A percentile compares a stretch with the other conserved stretches of the same genome.
Conservation (phyloP, 2,888 invertebrate genomes). For the Polydrusus pterygomalis region DNA sequence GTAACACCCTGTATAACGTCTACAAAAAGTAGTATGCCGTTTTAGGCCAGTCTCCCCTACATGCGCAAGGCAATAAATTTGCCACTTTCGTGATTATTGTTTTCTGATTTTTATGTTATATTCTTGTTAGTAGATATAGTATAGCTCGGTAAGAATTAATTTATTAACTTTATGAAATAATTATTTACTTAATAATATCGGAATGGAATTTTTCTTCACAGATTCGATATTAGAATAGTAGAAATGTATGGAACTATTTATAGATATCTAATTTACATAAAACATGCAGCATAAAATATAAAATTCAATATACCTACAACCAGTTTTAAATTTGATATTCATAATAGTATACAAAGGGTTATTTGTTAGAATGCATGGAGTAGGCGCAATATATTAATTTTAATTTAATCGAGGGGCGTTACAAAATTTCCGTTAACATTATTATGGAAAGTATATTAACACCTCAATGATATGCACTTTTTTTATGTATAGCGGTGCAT, state of each 20-base stretch:
- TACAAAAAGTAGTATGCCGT: too few species aligned
- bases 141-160: too few species aligned
- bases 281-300: not conserved
- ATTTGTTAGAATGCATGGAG: constrained; percentile 4
- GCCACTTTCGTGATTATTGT: too few species aligned
- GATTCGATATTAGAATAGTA: not conserved
- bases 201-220: not conserved
- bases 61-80: too few species aligned
- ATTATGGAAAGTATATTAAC: constrained; percentile 11
- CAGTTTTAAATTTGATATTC: not conserved
- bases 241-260: not conserved
- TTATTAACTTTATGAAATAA: not conserved
- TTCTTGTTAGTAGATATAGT: too few species aligned
- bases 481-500: too few species aligned
- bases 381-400: not conserved
- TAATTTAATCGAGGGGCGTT: constrained; percentile 3
- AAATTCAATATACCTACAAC: constrained; percentile 8
- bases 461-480: too few species aligned
- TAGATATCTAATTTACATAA: constrained; percentile 11
- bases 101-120: too few species aligned
- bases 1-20: too few species aligned
- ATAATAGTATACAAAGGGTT: not conserved
- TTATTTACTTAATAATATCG: too few species aligned
- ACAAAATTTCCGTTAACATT: not conserved
- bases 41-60: too few species aligned